Evolutionary conservation across 2,888 invertebrate species (phyloP), one percentile per base, ranked within the genome.

Genomic region (Theodoxus fluviatilis): DNA sequence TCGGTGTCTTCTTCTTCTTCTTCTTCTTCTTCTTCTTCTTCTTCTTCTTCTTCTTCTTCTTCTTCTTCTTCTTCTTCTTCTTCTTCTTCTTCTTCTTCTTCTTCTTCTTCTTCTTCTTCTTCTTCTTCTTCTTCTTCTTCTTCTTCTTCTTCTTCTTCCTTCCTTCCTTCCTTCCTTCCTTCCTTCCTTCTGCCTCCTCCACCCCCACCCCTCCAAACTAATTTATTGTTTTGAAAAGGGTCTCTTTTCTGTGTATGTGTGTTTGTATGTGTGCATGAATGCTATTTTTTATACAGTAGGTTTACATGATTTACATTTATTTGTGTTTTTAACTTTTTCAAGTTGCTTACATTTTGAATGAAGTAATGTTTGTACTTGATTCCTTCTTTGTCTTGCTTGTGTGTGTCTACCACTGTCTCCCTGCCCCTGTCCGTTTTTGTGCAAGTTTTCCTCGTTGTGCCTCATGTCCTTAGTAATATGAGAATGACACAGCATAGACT

Each of bases 91-190:
- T 18, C 55, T 55, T 18, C 55, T 55, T 18, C 55, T 55, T 18
- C 55, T 55, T 18, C 55, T 55, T 18, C 55, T 55, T 18, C 55
- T 55, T 18, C 55, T 55, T 18, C 55, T 55, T 18, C 55, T 55
- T 18, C 55, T 55, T 18, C 22, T 22, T 55, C 7, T 22, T 55
- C 7, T 55, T 18, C 55, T 55, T 18, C 55, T 55, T 18, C 55
- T 55, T 18, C 55, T 55, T 18, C 55, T 55, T 38, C 47, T 22
- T 3, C 9, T 28, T 33, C 35, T 61, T 22, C 35, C 12, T 33
- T 33, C 22, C 35, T 22, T 12, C 35, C 12, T 61, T 61, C 35
- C 35, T 31, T 33, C n/a, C n/a, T 35, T 61, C n/a, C 61, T 61
- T 61, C n/a, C n/a, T 22, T 49, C 25, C n/a, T 61, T 33, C 28